Evolutionary conservation across 2,113 vertebrate genomes (phyloP), one percentile per base, ranked within the genome.

Genomic region (Pelmatolapia mariae): DNA sequence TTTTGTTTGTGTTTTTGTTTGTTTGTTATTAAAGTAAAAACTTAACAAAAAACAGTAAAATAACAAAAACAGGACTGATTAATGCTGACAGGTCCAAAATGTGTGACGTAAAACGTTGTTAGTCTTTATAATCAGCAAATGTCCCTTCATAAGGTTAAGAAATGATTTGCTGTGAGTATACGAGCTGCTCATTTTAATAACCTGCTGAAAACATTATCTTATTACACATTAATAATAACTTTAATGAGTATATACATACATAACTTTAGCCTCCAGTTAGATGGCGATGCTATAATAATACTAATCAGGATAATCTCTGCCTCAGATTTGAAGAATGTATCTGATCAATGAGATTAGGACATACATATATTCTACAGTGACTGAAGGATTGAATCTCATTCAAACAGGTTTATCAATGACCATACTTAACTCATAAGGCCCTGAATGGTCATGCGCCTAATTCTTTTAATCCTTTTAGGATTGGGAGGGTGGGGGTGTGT

Each of bases 391-490:
- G 26, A 52, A 52, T 80, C 2, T 63, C 50, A 43, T 18, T 80
- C 22, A 26, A 11, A n/a, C 9, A 8, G 29, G 6, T 85, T 82
- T 26, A 40, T 85, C 16, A 63, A n/a, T 86, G 36, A 38, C 8
- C 61, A 59, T 29, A 40, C 76, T 36, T 18, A 56, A 38, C 10
- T 43, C 9, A 26, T 3, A 68, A 31, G 4, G 7, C 2, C 47
- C 19, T 86, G 43, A 86, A 50, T 82, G 16, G 38, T 26, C 18
- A 66, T 13, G 68, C 31, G 22, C 36, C 4, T 61, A 81, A 38
- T 68, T 83, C 19, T 50, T 83, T 24, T 88, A 90, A 91, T 93
- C 81, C 36, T 66, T 66, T 66, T 38, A 78, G 36, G 36, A 50
- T 40, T 54, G 33, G 68, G n/a, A 19, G 24, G n/a, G 80, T 73